Conservation (phyloP, 2,888 invertebrate species). For the Ichneumoninae sp. region DNA sequence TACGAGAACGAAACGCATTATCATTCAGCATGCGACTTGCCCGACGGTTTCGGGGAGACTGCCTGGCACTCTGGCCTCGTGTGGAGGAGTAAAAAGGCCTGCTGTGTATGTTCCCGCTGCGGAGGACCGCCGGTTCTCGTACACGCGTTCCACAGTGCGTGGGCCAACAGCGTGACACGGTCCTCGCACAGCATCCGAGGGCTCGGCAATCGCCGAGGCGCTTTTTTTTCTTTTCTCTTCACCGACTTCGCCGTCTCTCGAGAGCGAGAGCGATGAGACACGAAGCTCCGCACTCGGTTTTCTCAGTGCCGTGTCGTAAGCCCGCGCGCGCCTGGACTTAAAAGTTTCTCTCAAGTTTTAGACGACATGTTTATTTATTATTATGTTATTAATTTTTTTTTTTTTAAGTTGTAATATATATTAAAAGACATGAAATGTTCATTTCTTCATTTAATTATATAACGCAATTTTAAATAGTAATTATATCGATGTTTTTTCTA, state of each 20-base stretch:
- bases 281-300: neutral
- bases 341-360: neutral
- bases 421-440: neutral
- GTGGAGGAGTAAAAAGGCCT: conserved; percentile 28
- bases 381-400: neutral
- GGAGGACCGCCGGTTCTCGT: conserved; percentile 21
- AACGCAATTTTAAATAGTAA: no score
- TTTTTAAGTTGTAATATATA: neutral
- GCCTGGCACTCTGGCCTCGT: conserved; percentile 33
- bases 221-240: conserved; percentile 11
- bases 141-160: conserved; percentile 50
- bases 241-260: neutral
- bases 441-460: neutral
- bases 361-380: neutral
- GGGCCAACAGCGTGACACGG: conserved; percentile 45
- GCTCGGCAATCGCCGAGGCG: conserved; percentile 31
- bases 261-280: neutral
- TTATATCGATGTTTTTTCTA: no score
- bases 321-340: neutral
- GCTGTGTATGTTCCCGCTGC: conserved; percentile 32
- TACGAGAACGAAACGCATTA: conserved; percentile 59
- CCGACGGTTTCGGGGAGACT: conserved; percentile 61
- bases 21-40: conserved; percentile 22
- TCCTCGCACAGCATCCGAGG: conserved; percentile 55
- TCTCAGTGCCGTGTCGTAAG: neutral